phyloP scores from a whole-genome alignment of 2,113 vertebrate genomes.

The Charina bottae region DNA sequence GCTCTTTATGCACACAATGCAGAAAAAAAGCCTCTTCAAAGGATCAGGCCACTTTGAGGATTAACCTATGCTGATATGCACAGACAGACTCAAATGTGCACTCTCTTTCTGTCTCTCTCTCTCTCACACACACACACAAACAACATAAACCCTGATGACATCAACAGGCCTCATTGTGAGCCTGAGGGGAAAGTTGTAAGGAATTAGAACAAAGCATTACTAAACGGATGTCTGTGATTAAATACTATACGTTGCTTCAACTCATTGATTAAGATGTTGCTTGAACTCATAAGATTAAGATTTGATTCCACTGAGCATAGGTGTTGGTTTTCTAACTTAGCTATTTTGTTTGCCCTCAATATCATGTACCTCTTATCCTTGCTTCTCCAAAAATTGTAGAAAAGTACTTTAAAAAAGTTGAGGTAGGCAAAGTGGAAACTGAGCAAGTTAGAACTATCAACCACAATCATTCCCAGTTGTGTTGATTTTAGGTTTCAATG shows the following conservation, averaged over 20 bases:
- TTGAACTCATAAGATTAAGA: background rate
- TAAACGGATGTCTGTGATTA: background rate
- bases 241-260: background rate
- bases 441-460: background rate
- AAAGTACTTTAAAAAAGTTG: background rate
- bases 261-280: background rate
- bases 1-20: background rate
- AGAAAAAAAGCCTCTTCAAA: background rate
- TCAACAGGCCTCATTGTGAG: background rate
- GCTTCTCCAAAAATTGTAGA: background rate
- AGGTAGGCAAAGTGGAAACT: background rate
- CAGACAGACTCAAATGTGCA: background rate
- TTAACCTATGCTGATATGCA: background rate
- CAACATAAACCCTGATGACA: background rate
- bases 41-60: background rate
- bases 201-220: background rate
- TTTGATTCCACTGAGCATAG: background rate
- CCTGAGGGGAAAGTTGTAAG: background rate
- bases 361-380: background rate
- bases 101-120: background rate
- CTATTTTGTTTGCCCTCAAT: background rate
- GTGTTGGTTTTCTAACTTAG: background rate
- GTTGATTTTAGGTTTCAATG: background rate
- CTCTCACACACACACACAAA: background rate
- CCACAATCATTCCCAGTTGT: background rate